phyloP scores from a whole-genome alignment of 2,113 vertebrate genomes.

The Recurvirostra avosetta region DNA sequence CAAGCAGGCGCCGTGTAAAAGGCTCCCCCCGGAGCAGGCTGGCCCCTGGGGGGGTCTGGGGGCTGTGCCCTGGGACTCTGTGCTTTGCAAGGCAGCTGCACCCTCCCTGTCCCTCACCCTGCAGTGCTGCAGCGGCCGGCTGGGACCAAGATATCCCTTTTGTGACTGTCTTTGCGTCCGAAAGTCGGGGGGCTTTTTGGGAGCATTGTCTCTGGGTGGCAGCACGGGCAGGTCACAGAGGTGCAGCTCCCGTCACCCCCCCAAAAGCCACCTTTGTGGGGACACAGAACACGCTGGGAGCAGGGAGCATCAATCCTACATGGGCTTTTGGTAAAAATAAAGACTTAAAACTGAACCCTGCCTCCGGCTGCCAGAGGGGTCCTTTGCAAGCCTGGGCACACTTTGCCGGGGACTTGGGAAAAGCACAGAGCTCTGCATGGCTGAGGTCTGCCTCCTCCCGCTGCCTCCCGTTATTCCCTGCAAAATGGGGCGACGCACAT shows the following conservation, averaged over 20 bases:
- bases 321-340: background rate
- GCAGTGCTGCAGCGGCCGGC: accelerated
- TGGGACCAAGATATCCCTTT: background rate
- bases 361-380: background rate
- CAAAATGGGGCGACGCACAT: background rate
- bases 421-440: background rate
- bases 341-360: background rate
- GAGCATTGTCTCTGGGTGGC: too few relatives aligned
- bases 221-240: background rate
- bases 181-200: background rate
- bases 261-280: background rate
- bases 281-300: accelerated
- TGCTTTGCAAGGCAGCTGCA: background rate
- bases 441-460: background rate
- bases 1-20: accelerated
- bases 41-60: background rate
- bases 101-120: background rate
- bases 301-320: background rate
- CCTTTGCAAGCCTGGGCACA: background rate
- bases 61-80: background rate
- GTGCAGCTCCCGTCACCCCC: background rate
- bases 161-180: too few relatives aligned
- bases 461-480: background rate
- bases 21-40: background rate
- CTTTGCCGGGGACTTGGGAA: background rate